Evolutionary conservation across 2,113 vertebrate genomes (phyloP).

Genomic region (Gasterosteus aculeatus): DNA sequence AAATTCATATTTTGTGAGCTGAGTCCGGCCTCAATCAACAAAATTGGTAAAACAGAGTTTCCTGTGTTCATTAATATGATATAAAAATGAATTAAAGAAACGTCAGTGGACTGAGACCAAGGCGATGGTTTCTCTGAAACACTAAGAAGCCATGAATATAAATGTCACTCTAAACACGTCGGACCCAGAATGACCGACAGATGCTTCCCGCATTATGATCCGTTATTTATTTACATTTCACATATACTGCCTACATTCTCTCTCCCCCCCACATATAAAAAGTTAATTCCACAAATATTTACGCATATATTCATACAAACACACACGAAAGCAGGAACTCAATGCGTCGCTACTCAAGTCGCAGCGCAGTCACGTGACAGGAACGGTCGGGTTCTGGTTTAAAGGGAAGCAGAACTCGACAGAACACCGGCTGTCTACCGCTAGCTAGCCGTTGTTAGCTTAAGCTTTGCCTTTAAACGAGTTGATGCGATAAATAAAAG

Average conservation of each 20-base stretch:
- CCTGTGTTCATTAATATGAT: background rate
- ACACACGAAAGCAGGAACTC: background rate
- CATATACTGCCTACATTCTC: too few relatives aligned
- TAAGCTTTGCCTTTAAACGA: background rate
- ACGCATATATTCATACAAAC: background rate
- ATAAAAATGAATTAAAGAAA: background rate
- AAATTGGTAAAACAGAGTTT: background rate
- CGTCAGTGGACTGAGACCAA: background rate
- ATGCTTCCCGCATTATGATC: too few relatives aligned
- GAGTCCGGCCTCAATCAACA: background rate
- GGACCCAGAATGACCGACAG: too few relatives aligned
- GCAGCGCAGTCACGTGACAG: background rate
- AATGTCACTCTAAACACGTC: too few relatives aligned
- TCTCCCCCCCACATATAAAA: background rate
- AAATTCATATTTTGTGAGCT: background rate
- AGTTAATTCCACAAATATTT: background rate
- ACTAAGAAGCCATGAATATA: too few relatives aligned
- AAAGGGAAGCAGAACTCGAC: slow-evolving; percentile 19
- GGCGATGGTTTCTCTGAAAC: too few relatives aligned
- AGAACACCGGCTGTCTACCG: background rate
- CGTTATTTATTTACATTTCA: too few relatives aligned
- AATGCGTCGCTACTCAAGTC: too few relatives aligned
- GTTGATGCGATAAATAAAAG: background rate
- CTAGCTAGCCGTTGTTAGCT: slow-evolving; percentile 24
- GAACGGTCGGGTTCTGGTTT: background rate